Percentiles rank a stretch among this genome's conserved stretches.
phyloP scores from a whole-genome alignment of 2,888 invertebrate species.

The Cremastinae sp. region DNA sequence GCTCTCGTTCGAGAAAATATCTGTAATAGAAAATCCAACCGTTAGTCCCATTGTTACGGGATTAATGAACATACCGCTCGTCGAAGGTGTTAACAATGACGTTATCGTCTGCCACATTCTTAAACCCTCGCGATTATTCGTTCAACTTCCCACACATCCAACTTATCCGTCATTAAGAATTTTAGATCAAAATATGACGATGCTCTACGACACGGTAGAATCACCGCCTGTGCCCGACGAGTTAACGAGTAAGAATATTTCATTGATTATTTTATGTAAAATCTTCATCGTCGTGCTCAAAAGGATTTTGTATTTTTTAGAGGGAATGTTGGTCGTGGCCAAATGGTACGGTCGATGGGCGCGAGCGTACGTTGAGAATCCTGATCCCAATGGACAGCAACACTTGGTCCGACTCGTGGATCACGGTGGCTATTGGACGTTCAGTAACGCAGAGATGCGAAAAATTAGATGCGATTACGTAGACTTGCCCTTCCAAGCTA shows the following conservation, averaged over 20 bases:
- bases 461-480: constrained; percentile 97
- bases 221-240: constrained; percentile 91
- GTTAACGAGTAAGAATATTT: constrained; percentile 85
- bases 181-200: constrained; percentile 90
- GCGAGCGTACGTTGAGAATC: constrained; percentile 72
- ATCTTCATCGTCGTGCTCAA: not conserved
- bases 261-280: not conserved
- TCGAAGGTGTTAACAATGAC: constrained; percentile 96
- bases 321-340: constrained; percentile 94
- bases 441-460: constrained; percentile 89
- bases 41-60: constrained; percentile 68
- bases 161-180: constrained; percentile 91
- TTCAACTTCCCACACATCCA: constrained; percentile 97
- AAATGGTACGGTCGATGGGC: constrained; percentile 91
- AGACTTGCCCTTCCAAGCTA: constrained; percentile 97
- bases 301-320: constrained; percentile 80
- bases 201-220: constrained; percentile 89
- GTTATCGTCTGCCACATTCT: constrained; percentile 93
- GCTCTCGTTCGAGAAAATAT: constrained; percentile 86
- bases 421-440: constrained; percentile 94
- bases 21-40: constrained; percentile 65
- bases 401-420: constrained; percentile 95
- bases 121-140: constrained; percentile 93
- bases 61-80: constrained; percentile 87
- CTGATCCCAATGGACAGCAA: constrained; percentile 86